Evolutionary conservation across 2,797 vertebrate species (phyloP).

Genomic region (Tapirus indicus): DNA sequence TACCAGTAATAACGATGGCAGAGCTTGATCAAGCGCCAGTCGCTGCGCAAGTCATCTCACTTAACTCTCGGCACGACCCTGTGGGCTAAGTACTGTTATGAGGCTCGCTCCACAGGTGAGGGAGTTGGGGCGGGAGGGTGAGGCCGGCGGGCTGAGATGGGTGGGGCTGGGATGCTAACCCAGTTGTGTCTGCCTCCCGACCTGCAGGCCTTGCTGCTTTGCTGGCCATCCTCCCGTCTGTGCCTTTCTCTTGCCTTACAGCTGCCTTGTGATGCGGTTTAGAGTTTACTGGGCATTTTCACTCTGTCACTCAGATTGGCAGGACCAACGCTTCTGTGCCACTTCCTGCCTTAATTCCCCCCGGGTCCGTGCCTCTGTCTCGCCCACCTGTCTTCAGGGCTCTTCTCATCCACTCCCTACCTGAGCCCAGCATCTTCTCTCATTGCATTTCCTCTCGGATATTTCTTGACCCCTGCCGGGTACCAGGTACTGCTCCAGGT

Average conservation of each 20-base stretch:
- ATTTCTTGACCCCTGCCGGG: not conserved
- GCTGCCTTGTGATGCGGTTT: not conserved
- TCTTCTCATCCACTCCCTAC: not conserved
- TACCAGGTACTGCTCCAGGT: not conserved
- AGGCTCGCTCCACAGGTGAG: not conserved
- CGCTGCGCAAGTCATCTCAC: not conserved
- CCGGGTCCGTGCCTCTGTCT: not conserved
- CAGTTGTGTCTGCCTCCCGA: not conserved
- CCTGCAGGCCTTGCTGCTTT: not conserved
- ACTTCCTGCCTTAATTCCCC: not conserved
- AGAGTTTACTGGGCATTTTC: not conserved
- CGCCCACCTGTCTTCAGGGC: not conserved
- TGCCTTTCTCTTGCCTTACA: not conserved
- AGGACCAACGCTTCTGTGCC: not conserved
- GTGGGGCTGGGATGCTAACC: not conserved
- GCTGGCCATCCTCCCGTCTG: rapidly evolving
- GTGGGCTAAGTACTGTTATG: not conserved
- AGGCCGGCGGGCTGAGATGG: not conserved
- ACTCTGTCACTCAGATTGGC: not conserved
- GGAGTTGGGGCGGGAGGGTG: not conserved
- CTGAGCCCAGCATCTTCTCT: not conserved
- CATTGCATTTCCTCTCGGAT: not conserved
- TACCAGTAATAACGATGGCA: not conserved
- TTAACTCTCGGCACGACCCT: not conserved
- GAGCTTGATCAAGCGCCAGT: not conserved